Evolutionary conservation across 2,113 vertebrate species (phyloP).

Genomic region (Sphyrna mokarran): DNA sequence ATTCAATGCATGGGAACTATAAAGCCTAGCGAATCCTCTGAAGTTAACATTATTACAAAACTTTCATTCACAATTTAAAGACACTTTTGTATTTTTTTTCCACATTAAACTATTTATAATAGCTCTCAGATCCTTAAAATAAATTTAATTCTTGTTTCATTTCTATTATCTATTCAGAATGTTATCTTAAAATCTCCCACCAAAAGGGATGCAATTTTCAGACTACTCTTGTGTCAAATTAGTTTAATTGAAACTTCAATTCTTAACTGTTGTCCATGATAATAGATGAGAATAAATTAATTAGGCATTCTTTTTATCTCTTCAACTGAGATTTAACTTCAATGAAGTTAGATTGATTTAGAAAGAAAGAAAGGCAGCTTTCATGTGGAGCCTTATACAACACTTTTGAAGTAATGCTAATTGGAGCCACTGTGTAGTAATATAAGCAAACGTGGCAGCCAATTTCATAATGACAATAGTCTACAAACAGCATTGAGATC

Average conservation of each 20-base stretch:
- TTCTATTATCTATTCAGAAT: background rate
- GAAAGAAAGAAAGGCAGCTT: background rate
- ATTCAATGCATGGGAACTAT: background rate
- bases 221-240: background rate
- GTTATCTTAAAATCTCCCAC: background rate
- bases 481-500: background rate
- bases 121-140: background rate
- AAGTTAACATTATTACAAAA: background rate
- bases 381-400: background rate
- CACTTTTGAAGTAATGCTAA: background rate
- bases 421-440: background rate
- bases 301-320: background rate
- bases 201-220: background rate
- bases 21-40: background rate
- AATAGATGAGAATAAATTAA: background rate
- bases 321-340: background rate
- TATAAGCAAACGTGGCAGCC: background rate
- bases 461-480: background rate
- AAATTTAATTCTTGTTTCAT: background rate
- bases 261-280: background rate
- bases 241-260: background rate
- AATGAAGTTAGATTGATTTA: background rate
- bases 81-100: background rate
- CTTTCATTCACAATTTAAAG: background rate
- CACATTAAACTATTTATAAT: background rate